Conservation (phyloP, 1,140 invertebrate species). For the Pararge aegeria region DNA sequence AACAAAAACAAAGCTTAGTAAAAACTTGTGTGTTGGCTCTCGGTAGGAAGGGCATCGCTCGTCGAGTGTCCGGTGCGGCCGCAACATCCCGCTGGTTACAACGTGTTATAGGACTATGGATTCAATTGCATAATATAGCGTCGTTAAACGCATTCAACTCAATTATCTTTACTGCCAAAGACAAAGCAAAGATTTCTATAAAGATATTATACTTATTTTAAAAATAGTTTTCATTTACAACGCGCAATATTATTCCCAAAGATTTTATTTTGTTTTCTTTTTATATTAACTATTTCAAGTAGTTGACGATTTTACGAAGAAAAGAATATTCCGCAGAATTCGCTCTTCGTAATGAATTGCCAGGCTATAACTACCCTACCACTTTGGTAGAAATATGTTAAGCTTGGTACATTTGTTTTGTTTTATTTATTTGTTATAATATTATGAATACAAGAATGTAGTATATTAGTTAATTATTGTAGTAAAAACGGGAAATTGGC, state of each 20-base stretch:
- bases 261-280: conserved; percentile 31
- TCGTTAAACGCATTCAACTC: neutral
- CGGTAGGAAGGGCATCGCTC: too few relatives aligned
- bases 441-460: conserved; percentile 17
- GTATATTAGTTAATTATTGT: conserved; percentile 33
- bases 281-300: conserved; percentile 18
- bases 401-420: conserved; percentile 17
- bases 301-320: neutral
- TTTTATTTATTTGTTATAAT: conserved; percentile 34
- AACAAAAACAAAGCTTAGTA: too few relatives aligned
- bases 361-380: conserved; percentile 9
- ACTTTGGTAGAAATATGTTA: conserved; percentile 23
- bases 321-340: too few relatives aligned
- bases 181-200: conserved; percentile 47
- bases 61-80: too few relatives aligned
- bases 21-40: too few relatives aligned
- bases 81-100: too few relatives aligned
- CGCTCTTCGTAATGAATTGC: too few relatives aligned
- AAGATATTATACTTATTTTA: conserved; percentile 19
- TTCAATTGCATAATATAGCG: neutral
- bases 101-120: too few relatives aligned
- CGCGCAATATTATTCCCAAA: conserved; percentile 37
- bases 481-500: conserved; percentile 46
- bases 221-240: conserved; percentile 6
- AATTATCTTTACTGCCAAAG: conserved; percentile 48